Evolutionary conservation across 2,113 vertebrate genomes (phyloP), one percentile per base, ranked within the genome.

Genomic region (Myotis yumanensis): DNA sequence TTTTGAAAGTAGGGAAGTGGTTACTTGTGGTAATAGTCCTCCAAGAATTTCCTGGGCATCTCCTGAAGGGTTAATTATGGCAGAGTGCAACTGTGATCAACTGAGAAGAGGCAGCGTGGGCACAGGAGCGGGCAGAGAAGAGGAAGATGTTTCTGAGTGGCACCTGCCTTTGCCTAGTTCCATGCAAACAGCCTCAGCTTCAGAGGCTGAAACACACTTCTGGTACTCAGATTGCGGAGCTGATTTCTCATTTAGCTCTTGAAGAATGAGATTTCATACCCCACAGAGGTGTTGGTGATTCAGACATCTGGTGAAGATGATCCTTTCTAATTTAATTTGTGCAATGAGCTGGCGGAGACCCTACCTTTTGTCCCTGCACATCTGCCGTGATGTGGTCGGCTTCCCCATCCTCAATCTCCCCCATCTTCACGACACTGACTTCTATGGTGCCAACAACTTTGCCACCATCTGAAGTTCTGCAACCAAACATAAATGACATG

Each of bases 391-490:
- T 98, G 97, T 99, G 99, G 96, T 99, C 99, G 0, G 98, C 93
- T 88, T 99, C 99, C 3, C 98, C 99, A 91, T 99, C 99, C 96
- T 99, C 99, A 64, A 99, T 99, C 98, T 99, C 99, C 84, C 99
- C 99, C 99, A 99, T 99, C 98, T 98, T 99, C 98, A 99, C 95
- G 72, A 98, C 98, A 95, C 98, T 99, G 97, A 99, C 99, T 98
- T 99, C 98, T 98, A 99, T 99, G 81, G 98, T 99, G 94, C 99
- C 99, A 75, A 99, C 98, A 86, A 99, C 95, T 85, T 98, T 99
- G 95, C 99, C 99, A 99, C 99, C 99, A 99, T 99, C 99, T 96
- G 99, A 99, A 81, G 99, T 98, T 97, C 99, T 99, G 96, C 89
- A 97, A 95, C 25, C 75, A 86, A 94, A 95, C 95, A 95, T 16